Percentiles rank a stretch among this genome's conserved stretches.
phyloP scores from a whole-genome alignment of 2,888 invertebrate species.

The Cyclophora albipunctata region DNA sequence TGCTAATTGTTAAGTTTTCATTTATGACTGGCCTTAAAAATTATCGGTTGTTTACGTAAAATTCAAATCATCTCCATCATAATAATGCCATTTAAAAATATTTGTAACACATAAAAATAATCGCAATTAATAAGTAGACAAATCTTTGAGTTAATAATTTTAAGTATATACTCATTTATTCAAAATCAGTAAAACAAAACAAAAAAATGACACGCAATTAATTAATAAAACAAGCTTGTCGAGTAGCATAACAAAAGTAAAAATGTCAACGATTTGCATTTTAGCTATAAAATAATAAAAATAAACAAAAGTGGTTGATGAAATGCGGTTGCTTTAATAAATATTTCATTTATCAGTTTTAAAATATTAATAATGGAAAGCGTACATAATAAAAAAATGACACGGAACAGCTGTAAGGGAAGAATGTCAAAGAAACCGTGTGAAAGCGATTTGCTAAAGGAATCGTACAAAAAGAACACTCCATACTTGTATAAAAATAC shows the following conservation, averaged over 20 bases:
- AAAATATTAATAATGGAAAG: background rate
- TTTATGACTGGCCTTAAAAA: conserved; percentile 19
- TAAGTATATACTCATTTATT: too few relatives aligned
- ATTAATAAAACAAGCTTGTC: too few relatives aligned
- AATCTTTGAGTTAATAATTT: too few relatives aligned
- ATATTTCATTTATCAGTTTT: background rate
- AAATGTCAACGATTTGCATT: too few relatives aligned
- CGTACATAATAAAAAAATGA: background rate
- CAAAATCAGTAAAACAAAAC: too few relatives aligned
- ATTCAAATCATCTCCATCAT: background rate
- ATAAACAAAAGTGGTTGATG: too few relatives aligned
- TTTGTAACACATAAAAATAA: background rate
- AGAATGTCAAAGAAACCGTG: conserved; percentile 39
- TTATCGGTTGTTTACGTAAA: background rate
- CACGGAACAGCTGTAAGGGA: conserved; percentile 3
- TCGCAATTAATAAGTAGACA: too few relatives aligned
- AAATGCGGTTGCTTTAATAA: too few relatives aligned
- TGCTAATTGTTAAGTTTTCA: background rate
- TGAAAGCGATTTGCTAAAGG: conserved; percentile 35
- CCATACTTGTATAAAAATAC: conserved; percentile 8
- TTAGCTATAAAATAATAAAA: too few relatives aligned
- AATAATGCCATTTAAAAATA: too few relatives aligned
- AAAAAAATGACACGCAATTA: too few relatives aligned
- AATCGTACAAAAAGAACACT: conserved; percentile 15
- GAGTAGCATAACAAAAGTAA: too few relatives aligned